phyloP scores from a whole-genome alignment of 2,888 invertebrate genomes.

The Baronia brevicornis region DNA sequence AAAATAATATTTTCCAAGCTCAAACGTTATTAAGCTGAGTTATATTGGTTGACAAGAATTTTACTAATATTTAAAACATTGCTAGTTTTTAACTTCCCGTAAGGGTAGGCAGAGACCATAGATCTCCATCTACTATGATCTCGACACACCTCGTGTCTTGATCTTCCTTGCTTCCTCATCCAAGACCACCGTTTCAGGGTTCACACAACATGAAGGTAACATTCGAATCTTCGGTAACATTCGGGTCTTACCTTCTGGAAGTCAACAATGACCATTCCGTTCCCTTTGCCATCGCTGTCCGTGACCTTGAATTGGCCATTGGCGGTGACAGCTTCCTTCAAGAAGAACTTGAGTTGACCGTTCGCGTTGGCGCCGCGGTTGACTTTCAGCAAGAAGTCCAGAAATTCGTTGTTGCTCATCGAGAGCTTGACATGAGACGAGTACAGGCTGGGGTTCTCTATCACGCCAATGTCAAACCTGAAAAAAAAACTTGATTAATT shows the following conservation, averaged over 20 bases:
- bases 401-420: conserved; percentile 48
- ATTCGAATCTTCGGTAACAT: no score
- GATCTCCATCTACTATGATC: no score
- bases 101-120: no score
- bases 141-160: no score
- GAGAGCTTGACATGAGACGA: conserved; percentile 72
- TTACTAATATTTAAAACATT: no score
- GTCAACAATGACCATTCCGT: conserved; percentile 74
- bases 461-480: conserved; percentile 65
- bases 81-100: no score
- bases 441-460: conserved; percentile 53
- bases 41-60: no score
- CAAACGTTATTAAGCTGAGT: no score
- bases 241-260: conserved; percentile 71
- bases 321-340: conserved; percentile 77
- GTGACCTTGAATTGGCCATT: conserved; percentile 78
- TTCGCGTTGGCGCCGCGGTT: conserved; percentile 49
- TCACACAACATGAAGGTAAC: no score
- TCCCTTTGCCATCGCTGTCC: conserved; percentile 79
- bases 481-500: conserved; percentile 2
- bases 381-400: conserved; percentile 74
- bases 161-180: no score
- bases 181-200: no score
- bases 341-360: conserved; percentile 70
- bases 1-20: no score